Evolutionary conservation across 1,140 invertebrate species (phyloP).

Genomic region (Papilio aristodemus): DNA sequence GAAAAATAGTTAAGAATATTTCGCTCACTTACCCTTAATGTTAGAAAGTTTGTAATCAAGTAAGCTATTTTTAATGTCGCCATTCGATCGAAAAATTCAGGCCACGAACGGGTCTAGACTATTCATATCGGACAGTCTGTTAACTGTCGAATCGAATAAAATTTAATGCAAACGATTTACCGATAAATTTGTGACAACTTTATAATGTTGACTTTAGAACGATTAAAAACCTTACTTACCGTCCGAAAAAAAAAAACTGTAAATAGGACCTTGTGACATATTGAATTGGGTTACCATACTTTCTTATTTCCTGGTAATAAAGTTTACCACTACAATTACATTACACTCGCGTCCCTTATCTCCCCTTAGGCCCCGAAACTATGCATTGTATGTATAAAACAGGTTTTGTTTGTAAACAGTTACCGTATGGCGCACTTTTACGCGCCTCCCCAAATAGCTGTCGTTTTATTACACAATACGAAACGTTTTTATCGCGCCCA

Average conservation of each 20-base stretch:
- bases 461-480: conserved; percentile 55
- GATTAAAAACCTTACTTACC: neutral
- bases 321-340: conserved; percentile 10
- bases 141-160: neutral
- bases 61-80: conserved; percentile 4
- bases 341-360: conserved; percentile 17
- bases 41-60: no score
- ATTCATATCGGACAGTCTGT: neutral
- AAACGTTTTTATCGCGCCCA: conserved; percentile 47
- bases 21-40: no score
- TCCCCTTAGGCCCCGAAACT: conserved; percentile 28
- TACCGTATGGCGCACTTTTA: conserved; percentile 51
- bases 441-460: conserved; percentile 51
- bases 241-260: neutral
- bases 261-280: no score
- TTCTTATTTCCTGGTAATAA: conserved; percentile 24
- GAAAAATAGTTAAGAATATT: no score
- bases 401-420: conserved; percentile 69
- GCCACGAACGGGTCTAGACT: conserved; percentile 11
- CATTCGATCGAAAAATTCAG: conserved; percentile 4
- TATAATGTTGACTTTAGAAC: neutral
- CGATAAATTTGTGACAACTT: neutral
- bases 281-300: conserved; percentile 44
- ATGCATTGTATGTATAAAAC: conserved; percentile 42
- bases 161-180: neutral